Evolutionary conservation across 1,140 invertebrate genomes (phyloP), one percentile per base, ranked within the genome.

Genomic region (Hylaeus volcanicus): DNA sequence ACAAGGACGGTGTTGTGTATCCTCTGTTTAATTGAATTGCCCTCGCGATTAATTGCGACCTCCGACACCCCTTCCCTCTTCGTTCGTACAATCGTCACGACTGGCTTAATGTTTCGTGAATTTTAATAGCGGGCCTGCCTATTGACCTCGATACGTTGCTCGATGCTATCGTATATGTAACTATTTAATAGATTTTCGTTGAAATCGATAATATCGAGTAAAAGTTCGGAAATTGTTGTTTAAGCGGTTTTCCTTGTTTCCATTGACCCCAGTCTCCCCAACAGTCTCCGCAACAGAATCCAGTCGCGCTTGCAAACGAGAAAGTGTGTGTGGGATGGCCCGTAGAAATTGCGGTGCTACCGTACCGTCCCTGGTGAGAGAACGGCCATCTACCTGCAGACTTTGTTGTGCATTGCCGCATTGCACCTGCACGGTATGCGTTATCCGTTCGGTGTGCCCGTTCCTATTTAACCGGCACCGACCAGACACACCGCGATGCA

Each of bases 1-100:
- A n/a, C 60, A 81, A 74, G 69, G 61, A 66, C 51, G 37, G 53
- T 70, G 39, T 80, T 60, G 69, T 53, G 12, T 83, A 39, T 79
- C 76, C 63, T 75, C 45, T 37, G 69, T 76, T 77, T 82, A 86
- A 86, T 85, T 74, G 58, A 71, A 72, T 81, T 75, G 83, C 74
- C 81, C 86, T 85, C 83, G 81, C 51, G 66, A 74, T 79, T 85
- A 83, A 85, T 83, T 73, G 66, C n/a, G 39, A 8, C 39, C 26
- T 43, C 26, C 61, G 61, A 1, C 48, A 2, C 43, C 60, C 48
- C 8, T 12, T 2, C 15, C 11, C 37, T 55, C n/a, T 26, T 26
- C 26, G 26, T 26, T 26, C 26, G 26, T 26, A 26, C 37, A 37
- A 51, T 58, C 6, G 9, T 45, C 3, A 39, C 26, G 8, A 51